phyloP scores from a whole-genome alignment of 2,888 invertebrate genomes.

The Xanthorhoe designata region DNA sequence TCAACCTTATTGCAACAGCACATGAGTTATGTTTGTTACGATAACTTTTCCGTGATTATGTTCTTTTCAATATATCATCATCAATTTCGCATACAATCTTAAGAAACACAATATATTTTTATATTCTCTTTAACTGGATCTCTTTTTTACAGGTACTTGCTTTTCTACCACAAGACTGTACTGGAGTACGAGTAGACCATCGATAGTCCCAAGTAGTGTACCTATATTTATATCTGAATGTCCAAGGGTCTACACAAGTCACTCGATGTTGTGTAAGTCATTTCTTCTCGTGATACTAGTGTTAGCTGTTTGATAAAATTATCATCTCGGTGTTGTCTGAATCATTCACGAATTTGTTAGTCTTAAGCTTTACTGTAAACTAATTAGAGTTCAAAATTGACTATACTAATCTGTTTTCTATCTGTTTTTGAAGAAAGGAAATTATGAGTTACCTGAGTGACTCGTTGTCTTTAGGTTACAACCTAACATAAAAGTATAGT shows the following conservation, averaged over 20 bases:
- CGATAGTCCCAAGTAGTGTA: slow-evolving; percentile 27
- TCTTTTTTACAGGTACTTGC: slow-evolving; percentile 90
- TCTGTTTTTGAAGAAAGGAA: slow-evolving; percentile 23
- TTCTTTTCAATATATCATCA: no score
- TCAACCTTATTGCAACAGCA: no score
- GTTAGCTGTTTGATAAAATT: slow-evolving; percentile 64
- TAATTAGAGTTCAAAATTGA: slow-evolving; percentile 36
- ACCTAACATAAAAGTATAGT: background rate
- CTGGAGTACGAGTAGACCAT: slow-evolving; percentile 89
- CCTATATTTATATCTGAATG: slow-evolving; percentile 30
- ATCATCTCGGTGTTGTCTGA: slow-evolving; percentile 61
- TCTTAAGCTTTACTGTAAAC: slow-evolving; percentile 72
- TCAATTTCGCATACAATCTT: no score
- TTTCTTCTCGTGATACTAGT: slow-evolving; percentile 78
- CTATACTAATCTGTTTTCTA: slow-evolving; percentile 24
- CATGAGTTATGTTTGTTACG: no score
- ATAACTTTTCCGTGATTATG: no score
- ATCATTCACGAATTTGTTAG: slow-evolving; percentile 77
- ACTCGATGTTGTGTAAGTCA: slow-evolving; percentile 57
- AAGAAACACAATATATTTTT: no score
- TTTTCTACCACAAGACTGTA: slow-evolving; percentile 98
- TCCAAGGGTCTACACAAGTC: slow-evolving; percentile 35
- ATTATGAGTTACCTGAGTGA: slow-evolving; percentile 28
- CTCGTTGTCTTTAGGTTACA: slow-evolving; percentile 4
- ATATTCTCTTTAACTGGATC: background rate